Conservation (phyloP, 2,797 vertebrate genomes). For the Champsocephalus gunnari region DNA sequence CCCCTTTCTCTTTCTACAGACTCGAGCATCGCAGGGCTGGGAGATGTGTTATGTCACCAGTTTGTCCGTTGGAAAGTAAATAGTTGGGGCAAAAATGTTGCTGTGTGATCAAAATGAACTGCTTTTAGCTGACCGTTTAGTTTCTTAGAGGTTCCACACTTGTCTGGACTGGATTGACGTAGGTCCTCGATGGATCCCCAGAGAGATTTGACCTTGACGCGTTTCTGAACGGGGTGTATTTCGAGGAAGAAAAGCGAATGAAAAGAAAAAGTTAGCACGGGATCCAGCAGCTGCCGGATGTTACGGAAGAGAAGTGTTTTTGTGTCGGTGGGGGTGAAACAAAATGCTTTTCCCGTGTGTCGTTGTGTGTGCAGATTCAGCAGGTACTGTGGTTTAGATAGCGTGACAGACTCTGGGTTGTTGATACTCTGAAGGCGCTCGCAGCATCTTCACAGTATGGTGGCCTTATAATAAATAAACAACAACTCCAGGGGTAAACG, state of each 20-base stretch:
- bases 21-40: constrained; percentile 62
- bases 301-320: constrained; percentile 28
- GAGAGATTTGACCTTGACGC: constrained; percentile 40
- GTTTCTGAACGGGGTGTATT: constrained; percentile 29
- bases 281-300: constrained; percentile 37
- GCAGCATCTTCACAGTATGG: constrained; percentile 80
- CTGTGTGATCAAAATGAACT: constrained; percentile 64
- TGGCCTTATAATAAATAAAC: constrained; percentile 88
- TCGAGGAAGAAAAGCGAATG: constrained; percentile 26
- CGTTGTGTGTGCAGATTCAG: constrained; percentile 65
- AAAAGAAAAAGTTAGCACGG: constrained; percentile 33
- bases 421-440: constrained; percentile 93
- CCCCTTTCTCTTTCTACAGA: constrained; percentile 57
- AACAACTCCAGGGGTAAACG: constrained; percentile 78
- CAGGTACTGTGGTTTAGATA: constrained; percentile 61
- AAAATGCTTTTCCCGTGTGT: constrained; percentile 51
- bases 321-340: constrained; percentile 33
- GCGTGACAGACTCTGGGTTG: constrained; percentile 88
- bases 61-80: constrained; percentile 60
- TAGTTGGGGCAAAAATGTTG: constrained; percentile 45
- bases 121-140: constrained; percentile 67
- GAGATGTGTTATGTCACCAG: constrained; percentile 51
- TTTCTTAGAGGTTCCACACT: constrained; percentile 65
- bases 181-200: constrained; percentile 42
- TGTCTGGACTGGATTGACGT: constrained; percentile 75